Evolutionary conservation across 2,113 vertebrate species (phyloP).

Genomic region (Toxostoma redivivum): DNA sequence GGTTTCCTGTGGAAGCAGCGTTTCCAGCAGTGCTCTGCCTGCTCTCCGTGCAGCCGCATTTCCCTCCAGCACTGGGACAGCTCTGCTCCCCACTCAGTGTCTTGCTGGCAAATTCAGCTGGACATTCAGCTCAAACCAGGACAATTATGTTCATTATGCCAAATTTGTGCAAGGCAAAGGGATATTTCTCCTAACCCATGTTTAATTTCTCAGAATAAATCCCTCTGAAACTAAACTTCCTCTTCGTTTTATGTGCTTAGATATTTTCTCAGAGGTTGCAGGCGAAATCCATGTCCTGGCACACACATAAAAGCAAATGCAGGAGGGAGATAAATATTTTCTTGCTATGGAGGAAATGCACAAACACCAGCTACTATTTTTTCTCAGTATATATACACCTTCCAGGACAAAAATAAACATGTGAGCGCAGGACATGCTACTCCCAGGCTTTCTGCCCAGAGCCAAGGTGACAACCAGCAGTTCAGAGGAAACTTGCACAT

Average conservation of each 20-base stretch:
- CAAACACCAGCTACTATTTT: background rate
- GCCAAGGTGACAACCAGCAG: background rate
- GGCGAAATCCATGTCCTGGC: background rate
- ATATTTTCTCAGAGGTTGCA: background rate
- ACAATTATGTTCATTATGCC: background rate
- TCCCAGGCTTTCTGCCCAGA: background rate
- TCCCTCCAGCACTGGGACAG: background rate
- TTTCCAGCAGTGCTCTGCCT: background rate
- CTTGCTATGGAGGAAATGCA: background rate
- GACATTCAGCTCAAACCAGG: background rate
- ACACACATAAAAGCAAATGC: background rate
- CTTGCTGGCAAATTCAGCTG: background rate
- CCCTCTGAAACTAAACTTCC: background rate
- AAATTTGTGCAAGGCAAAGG: background rate
- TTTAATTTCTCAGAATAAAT: constrained; percentile 26
- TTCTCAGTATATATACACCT: background rate
- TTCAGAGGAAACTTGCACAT: background rate
- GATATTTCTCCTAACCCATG: background rate
- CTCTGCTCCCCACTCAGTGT: accelerated
- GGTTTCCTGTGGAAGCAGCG: background rate
- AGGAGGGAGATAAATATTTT: background rate
- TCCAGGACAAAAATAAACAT: background rate
- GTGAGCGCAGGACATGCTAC: background rate
- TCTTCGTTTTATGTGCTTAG: background rate
- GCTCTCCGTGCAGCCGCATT: background rate